phyloP scores from a whole-genome alignment of 2,113 vertebrate genomes.

The Gopherus evgoodei region DNA sequence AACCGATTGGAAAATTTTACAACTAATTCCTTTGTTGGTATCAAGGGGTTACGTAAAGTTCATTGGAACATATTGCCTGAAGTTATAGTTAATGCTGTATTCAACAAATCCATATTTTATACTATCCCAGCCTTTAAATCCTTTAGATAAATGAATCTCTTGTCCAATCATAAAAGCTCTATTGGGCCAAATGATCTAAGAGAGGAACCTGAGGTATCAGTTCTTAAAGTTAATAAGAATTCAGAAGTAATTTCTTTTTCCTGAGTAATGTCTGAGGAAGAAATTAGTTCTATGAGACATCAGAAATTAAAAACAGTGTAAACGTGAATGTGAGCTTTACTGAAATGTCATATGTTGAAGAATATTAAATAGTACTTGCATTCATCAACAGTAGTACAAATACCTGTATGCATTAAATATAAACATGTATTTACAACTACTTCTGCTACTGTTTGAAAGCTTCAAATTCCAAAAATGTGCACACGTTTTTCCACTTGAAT shows the following conservation, averaged over 20 bases:
- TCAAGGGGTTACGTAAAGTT: conserved; percentile 89
- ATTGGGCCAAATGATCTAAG: conserved; percentile 38
- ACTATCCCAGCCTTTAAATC: conserved; percentile 65
- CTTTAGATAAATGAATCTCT: conserved; percentile 74
- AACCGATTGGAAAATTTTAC: conserved; percentile 81
- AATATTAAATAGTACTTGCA: neutral
- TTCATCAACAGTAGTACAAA: neutral
- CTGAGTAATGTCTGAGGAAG: neutral
- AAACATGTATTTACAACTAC: conserved; percentile 16
- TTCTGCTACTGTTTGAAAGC: neutral
- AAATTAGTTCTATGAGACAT: neutral
- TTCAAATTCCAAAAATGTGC: neutral
- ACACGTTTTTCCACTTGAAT: neutral
- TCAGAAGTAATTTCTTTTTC: conserved; percentile 34
- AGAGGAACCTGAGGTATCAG: conserved; percentile 46
- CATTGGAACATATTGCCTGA: conserved; percentile 79
- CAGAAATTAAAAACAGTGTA: neutral
- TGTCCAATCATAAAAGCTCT: conserved; percentile 63
- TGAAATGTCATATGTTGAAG: neutral
- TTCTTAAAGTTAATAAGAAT: conserved; percentile 44
- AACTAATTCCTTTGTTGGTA: conserved; percentile 89
- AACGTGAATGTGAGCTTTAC: neutral
- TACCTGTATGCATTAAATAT: neutral
- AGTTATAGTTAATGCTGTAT: conserved; percentile 73
- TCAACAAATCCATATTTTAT: conserved; percentile 77